Evolutionary conservation across 1,140 invertebrate genomes (phyloP), one percentile per base, ranked within the genome.

Genomic region (Orius laevigatus): DNA sequence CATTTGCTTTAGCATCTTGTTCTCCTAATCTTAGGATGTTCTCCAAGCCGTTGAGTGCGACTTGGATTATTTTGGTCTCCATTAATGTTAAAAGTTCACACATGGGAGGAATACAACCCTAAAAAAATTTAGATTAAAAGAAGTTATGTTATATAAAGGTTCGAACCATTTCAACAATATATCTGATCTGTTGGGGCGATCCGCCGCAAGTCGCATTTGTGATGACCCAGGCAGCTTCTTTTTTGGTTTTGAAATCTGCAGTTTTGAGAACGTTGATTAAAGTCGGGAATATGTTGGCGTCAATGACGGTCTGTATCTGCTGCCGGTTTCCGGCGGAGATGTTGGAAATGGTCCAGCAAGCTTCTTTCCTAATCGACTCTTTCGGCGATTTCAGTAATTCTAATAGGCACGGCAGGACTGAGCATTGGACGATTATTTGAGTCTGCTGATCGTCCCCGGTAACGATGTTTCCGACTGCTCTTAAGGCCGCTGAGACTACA

Each of bases 261-360:
- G 84, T 85, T 44, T 76, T 75, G 59, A 97, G 73, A 53, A 96
- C 86, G 45, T 91, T 81, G 57, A 97, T 92, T 33, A 97, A 67
- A 41, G 82, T 73, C 3, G 90, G 90, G 60, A 97, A 93, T 56
- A 97, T 92, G 58, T 93, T 88, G 15, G 87, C 85, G 68, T 96
- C 90, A 58, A 97, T 92, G 5, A 97, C 89, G 53, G 84, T 81
- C 81, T 87, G 84, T 56, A 94, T 92, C 70, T 97, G 94, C 57
- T 80, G 75, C 41, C 84, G 75, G 68, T 96, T 97, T 42, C 94
- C 93, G 46, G 93, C 93, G 2, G 93, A 95, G 45, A 98, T 95
- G 67, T 98, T 98, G 34, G 91, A 96, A 54, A 98, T 82, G 38
- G 93, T 95, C 93, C 94, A 98, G 62, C 91, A 96, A 5, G 92